phyloP scores from a whole-genome alignment of 2,888 invertebrate genomes.

The Philaethria dido region DNA sequence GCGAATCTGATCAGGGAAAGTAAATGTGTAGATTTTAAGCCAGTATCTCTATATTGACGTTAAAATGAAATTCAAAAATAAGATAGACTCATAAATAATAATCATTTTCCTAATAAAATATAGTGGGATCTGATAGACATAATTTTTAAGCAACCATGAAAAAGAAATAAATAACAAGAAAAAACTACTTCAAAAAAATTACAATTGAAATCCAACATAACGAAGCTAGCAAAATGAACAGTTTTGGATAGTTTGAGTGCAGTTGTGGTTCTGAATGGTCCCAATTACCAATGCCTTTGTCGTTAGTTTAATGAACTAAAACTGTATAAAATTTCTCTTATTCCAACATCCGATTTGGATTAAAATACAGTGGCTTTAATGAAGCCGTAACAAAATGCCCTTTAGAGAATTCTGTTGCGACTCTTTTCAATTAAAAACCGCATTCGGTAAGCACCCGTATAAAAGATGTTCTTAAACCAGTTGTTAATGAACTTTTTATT shows the following conservation, averaged over 20 bases:
- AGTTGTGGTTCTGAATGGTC: conserved; percentile 23
- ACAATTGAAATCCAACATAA: conserved; percentile 16
- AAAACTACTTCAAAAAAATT: conserved; percentile 9
- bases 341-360: conserved; percentile 22
- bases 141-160: background rate
- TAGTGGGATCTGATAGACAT: background rate
- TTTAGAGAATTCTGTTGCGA: conserved; percentile 22
- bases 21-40: too few species aligned
- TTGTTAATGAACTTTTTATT: conserved; percentile 23
- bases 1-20: background rate
- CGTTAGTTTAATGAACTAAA: conserved; percentile 30
- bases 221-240: conserved; percentile 20
- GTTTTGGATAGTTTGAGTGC: conserved; percentile 25
- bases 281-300: conserved; percentile 29
- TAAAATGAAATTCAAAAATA: too few species aligned
- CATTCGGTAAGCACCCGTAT: conserved; percentile 24
- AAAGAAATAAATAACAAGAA: background rate
- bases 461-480: conserved; percentile 22
- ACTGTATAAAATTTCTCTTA: conserved; percentile 24
- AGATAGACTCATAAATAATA: background rate
- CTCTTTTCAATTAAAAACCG: conserved; percentile 34
- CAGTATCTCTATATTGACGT: too few species aligned
- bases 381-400: conserved; percentile 28
- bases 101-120: background rate
- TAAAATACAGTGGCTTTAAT: conserved; percentile 28